phyloP scores from a whole-genome alignment of 2,888 invertebrate genomes.

The Chromoteleia sp. region DNA sequence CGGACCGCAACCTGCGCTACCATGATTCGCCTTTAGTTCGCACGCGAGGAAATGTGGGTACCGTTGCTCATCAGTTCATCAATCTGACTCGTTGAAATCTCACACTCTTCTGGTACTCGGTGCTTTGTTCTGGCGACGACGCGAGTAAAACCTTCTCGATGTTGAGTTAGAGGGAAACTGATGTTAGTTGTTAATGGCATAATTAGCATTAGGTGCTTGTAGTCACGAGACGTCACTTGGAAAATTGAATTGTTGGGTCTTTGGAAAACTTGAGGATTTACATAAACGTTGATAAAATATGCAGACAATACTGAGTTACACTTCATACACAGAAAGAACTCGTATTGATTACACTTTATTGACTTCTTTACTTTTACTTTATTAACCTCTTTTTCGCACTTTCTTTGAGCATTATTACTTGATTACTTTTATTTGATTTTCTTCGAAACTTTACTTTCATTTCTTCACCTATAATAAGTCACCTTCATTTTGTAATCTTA shows the following conservation, averaged over 20 bases:
- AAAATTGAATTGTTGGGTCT: constrained; percentile 32
- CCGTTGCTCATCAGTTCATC: constrained; percentile 66
- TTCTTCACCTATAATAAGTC: no score
- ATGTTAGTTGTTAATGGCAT: constrained; percentile 19
- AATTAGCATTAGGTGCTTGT: constrained; percentile 22
- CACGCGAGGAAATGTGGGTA: constrained; percentile 64
- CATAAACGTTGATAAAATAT: no score
- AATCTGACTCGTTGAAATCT: constrained; percentile 57
- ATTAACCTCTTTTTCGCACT: no score
- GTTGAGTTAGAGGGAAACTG: constrained; percentile 3
- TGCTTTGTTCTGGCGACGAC: constrained; percentile 37
- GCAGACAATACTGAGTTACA: no score
- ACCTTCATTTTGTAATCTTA: no score
- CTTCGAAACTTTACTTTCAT: no score
- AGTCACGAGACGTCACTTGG: neutral
- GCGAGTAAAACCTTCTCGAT: neutral
- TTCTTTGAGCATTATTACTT: no score
- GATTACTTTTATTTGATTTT: no score
- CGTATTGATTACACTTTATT: no score
- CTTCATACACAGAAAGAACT: no score
- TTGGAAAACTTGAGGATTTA: neutral
- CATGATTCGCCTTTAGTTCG: constrained; percentile 67
- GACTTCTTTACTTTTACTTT: no score
- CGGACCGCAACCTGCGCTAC: no score
- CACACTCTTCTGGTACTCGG: constrained; percentile 14